Conservation (phyloP, 2,888 invertebrate species). For the Lobophora halterata region DNA sequence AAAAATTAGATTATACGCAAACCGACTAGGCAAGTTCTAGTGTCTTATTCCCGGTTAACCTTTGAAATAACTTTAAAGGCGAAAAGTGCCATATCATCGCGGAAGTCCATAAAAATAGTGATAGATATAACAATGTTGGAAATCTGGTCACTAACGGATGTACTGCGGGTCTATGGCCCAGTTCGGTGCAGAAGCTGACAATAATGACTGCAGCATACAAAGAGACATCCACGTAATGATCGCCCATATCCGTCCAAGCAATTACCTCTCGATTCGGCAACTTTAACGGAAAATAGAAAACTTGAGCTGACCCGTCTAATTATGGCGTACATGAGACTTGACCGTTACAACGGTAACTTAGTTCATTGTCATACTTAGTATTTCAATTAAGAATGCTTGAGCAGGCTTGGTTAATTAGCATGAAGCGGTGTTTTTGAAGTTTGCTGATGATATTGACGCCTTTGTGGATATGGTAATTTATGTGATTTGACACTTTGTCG, state of each 20-base stretch:
- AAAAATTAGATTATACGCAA: too few species aligned
- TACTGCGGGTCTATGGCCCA: too few species aligned
- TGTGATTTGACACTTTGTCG: too few species aligned
- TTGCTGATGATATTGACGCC: constrained; percentile 14
- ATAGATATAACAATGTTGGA: too few species aligned
- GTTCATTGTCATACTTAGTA: constrained; percentile 49
- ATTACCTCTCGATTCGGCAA: constrained; percentile 8
- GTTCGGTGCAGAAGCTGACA: too few species aligned
- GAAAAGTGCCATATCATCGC: too few species aligned
- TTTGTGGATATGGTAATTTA: constrained; percentile 6
- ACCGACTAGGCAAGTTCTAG: too few species aligned
- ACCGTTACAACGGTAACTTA: constrained; percentile 44
- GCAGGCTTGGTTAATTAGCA: constrained; percentile 22
- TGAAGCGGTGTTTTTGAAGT: constrained; percentile 19
- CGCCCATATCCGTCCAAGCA: not conserved
- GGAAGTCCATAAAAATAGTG: too few species aligned
- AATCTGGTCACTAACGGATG: too few species aligned
- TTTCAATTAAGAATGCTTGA: constrained; percentile 38
- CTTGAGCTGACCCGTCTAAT: constrained; percentile 42
- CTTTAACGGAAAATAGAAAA: constrained; percentile 17
- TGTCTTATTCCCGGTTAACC: too few species aligned
- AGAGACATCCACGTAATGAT: constrained; percentile 3
- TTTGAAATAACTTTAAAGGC: too few species aligned
- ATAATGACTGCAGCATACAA: constrained; percentile 1
- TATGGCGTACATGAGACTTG: constrained; percentile 39